phyloP scores from a whole-genome alignment of 2,888 invertebrate species.

The Meteorus cinctellus region DNA sequence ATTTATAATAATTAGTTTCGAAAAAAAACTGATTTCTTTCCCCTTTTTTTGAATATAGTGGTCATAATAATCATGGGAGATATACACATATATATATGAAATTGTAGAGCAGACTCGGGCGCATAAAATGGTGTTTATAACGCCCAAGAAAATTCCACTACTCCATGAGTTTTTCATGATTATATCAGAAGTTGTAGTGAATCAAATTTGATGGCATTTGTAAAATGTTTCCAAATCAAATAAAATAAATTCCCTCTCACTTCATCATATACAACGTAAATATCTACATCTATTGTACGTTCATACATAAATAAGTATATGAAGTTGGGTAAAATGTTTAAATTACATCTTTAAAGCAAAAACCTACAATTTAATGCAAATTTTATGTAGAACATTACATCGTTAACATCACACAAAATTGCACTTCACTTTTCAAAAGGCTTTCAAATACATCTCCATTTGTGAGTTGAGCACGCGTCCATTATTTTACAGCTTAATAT shows the following conservation, averaged over 20 bases:
- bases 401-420: conserved; percentile 69
- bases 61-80: not conserved
- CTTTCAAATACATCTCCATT: conserved; percentile 33
- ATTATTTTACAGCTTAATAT: conserved; percentile 39
- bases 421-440: conserved; percentile 34
- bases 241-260: not conserved
- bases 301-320: conserved; percentile 42
- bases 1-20: no score
- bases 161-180: not conserved
- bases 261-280: no score
- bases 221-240: not conserved
- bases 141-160: no score
- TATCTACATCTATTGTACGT: not conserved
- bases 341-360: conserved; percentile 66
- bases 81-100: not conserved
- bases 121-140: not conserved
- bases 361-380: conserved; percentile 70
- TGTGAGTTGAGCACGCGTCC: conserved; percentile 34
- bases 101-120: not conserved
- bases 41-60: no score
- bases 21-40: no score
- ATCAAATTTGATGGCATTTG: not conserved
- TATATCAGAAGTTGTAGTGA: not conserved
- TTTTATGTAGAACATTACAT: conserved; percentile 67
- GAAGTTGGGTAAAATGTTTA: conserved; percentile 54